Conservation (phyloP, 2,797 vertebrate genomes). For the Spizella passerina region DNA sequence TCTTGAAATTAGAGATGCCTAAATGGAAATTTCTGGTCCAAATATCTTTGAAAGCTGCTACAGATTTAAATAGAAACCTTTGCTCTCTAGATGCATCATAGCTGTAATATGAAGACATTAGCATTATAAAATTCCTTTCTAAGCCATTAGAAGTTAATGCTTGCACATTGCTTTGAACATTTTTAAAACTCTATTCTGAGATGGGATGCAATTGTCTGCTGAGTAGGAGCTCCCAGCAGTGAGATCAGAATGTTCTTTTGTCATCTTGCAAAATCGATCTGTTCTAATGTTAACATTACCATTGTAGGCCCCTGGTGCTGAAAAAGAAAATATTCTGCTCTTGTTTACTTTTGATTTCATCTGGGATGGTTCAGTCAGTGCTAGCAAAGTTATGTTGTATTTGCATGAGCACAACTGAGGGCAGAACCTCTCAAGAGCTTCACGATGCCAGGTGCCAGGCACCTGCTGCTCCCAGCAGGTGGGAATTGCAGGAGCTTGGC, state of each 20-base stretch:
- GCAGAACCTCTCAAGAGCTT: constrained; percentile 15
- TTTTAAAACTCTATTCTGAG: background rate
- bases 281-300: background rate
- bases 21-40: constrained; percentile 15
- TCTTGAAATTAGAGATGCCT: background rate
- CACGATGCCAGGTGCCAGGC: background rate
- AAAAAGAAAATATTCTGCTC: background rate
- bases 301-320: background rate
- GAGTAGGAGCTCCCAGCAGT: constrained; percentile 18
- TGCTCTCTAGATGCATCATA: background rate
- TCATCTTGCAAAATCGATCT: background rate
- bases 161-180: background rate
- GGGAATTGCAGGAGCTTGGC: background rate
- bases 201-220: constrained; percentile 22
- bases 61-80: background rate
- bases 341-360: background rate
- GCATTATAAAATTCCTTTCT: constrained; percentile 8
- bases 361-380: background rate
- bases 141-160: constrained; percentile 39
- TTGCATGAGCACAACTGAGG: background rate
- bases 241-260: constrained; percentile 40
- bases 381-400: background rate
- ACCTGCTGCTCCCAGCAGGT: background rate
- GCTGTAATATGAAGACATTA: constrained; percentile 17
- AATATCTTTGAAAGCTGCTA: background rate